Evolutionary conservation across 2,113 vertebrate species (phyloP).

Genomic region (Anthoscopus minutus): DNA sequence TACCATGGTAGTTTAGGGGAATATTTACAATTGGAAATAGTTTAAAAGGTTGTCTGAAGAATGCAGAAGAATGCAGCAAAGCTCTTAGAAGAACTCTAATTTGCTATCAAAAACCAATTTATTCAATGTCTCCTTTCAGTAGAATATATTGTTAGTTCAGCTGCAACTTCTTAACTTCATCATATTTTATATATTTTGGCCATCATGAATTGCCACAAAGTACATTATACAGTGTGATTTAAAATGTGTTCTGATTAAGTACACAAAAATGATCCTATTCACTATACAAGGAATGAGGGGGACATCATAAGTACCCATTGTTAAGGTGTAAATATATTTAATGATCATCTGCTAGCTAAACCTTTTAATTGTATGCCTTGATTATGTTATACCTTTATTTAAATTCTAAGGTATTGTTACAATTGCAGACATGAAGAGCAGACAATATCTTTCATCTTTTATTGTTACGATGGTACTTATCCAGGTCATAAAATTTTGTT

Average conservation of each 20-base stretch:
- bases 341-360: conserved; percentile 10
- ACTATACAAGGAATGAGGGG: conserved; percentile 24
- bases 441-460: neutral
- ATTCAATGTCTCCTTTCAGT: conserved; percentile 69
- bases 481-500: neutral
- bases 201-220: conserved; percentile 62
- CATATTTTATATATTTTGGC: conserved; percentile 75
- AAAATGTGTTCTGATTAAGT: conserved; percentile 71
- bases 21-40: conserved; percentile 62
- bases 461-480: neutral
- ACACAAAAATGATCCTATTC: conserved; percentile 54
- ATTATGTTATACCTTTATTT: conserved; percentile 20
- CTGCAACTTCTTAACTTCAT: conserved; percentile 74
- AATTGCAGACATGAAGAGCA: neutral
- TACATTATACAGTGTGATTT: conserved; percentile 66
- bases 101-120: conserved; percentile 69
- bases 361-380: conserved; percentile 39
- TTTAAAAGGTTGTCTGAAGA: conserved; percentile 54
- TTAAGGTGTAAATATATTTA: conserved; percentile 52
- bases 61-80: conserved; percentile 45
- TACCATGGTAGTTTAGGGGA: conserved; percentile 40
- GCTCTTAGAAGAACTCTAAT: conserved; percentile 62
- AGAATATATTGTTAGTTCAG: conserved; percentile 78
- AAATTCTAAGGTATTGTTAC: neutral
- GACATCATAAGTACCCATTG: conserved; percentile 44